Evolutionary conservation across 2,113 vertebrate genomes (phyloP), one percentile per base, ranked within the genome.

Genomic region (Raja brachyura): DNA sequence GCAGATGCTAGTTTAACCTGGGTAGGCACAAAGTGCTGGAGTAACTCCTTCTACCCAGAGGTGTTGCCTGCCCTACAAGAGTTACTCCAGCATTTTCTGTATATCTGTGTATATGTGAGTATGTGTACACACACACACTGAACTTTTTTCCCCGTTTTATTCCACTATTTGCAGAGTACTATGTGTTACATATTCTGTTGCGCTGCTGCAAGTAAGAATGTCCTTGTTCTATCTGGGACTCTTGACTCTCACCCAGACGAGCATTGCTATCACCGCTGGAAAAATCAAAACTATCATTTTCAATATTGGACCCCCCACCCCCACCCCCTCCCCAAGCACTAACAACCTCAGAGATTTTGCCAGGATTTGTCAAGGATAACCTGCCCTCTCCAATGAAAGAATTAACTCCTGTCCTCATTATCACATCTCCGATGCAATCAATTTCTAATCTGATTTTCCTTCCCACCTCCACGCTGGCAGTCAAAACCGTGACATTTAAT

Each of bases 391-490:
- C 68, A 1, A 79, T 88, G 94, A 94, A 95, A 94, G 94, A 95
- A 95, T 96, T 95, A 96, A 95, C 95, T 96, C 66, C 39, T 95
- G 94, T 94, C 96, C 95, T 96, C 94, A 95, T 96, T 96, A 96
- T 97, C 96, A 96, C 95, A 95, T 96, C 96, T 96, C 95, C 20
- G 93, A 96, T 96, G 94, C 94, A 96, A 96, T 97, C 96, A 96
- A 94, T 94, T 94, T 94, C 94, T 96, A 96, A 97, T 96, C 96
- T 95, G 95, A 95, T 95, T 95, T 94, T 93, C 94, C 94, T 68
- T 94, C 85, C 94, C 93, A 93, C 93, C 94, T 16, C 93, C 94
- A 93, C 95, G 93, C 83, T 70, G 93, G 93, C 93, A 94, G 94
- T 94, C 94, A 94, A 95, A 85, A 93, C 94, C 95, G 76, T 95